Evolutionary conservation across 2,113 vertebrate genomes (phyloP).

Genomic region (Tetrax tetrax): DNA sequence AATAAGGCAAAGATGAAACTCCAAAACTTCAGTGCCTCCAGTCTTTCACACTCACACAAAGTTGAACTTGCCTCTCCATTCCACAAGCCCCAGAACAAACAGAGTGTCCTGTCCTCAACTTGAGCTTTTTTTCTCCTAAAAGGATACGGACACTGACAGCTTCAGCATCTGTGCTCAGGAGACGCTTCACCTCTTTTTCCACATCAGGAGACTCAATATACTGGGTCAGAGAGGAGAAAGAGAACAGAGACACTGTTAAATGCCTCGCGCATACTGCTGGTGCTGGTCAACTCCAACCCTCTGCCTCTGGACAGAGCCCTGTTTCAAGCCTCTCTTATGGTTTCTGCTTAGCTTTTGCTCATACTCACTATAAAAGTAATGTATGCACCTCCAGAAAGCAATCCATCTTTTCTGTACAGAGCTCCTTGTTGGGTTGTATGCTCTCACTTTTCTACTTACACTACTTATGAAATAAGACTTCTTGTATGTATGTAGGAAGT

Average conservation of each 20-base stretch:
- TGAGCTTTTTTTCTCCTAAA: not conserved
- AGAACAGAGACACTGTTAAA: not conserved
- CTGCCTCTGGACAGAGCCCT: not conserved
- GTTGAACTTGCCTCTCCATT: not conserved
- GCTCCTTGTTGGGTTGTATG: not conserved
- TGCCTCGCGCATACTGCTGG: not conserved
- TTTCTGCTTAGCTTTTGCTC: not conserved
- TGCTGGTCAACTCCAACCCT: not conserved
- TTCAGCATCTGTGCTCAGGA: conserved; percentile 91
- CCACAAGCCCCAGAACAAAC: not conserved
- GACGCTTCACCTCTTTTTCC: conserved; percentile 93
- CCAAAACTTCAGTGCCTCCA: not conserved
- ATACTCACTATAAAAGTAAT: not conserved
- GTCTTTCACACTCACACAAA: not conserved
- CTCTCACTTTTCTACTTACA: not conserved
- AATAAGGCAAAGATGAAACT: not conserved
- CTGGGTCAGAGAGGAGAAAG: conserved; percentile 61
- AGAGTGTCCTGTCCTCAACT: rapidly evolving
- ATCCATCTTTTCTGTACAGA: not conserved
- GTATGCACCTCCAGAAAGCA: not conserved
- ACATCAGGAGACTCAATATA: conserved; percentile 90
- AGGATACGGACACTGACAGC: conserved; percentile 95
- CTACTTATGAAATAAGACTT: not conserved
- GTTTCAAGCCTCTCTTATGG: not conserved
- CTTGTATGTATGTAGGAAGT: not conserved